A percentile compares a stretch with the other conserved stretches of the same genome.
phyloP scores from a whole-genome alignment of 2,797 vertebrate genomes.

The Gymnocypris eckloni region DNA sequence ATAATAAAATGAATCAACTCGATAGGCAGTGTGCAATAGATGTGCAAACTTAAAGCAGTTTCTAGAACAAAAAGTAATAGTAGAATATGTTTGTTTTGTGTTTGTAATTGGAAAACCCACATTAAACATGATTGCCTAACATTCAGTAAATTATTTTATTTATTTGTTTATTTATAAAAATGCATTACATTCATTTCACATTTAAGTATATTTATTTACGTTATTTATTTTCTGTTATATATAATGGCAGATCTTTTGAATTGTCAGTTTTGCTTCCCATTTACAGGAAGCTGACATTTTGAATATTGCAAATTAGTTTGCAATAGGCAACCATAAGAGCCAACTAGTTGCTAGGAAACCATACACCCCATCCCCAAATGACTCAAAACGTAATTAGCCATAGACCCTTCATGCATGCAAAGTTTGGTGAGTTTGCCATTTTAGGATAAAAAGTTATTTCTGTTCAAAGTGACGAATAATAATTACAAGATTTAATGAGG shows the following conservation, averaged over 20 bases:
- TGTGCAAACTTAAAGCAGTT: not conserved
- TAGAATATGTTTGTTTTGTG: not conserved
- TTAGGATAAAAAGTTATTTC: not conserved
- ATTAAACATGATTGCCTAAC: not conserved
- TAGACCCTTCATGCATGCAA: conserved; percentile 1
- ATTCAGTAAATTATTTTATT: not conserved
- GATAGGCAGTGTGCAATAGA: not conserved
- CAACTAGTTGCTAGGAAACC: conserved; percentile 21
- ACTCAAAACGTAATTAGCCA: conserved; percentile 24
- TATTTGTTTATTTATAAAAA: not conserved
- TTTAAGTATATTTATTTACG: not conserved
- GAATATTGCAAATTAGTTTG: conserved; percentile 13
- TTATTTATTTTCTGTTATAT: not conserved
- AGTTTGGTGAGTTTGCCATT: conserved; percentile 11
- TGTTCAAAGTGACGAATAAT: not conserved
- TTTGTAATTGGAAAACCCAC: not conserved
- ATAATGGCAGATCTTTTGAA: not conserved
- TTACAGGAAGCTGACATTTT: conserved; percentile 12
- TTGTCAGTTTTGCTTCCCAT: conserved; percentile 14
- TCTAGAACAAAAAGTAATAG: not conserved
- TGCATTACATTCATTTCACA: not conserved
- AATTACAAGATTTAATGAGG: conserved; percentile 11
- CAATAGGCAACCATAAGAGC: not conserved
- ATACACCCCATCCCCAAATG: not conserved
- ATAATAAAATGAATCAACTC: conserved; percentile 17